These are phyloP conservation scores for Fistularia commersonii DNA, from an alignment of 2,797 vertebrate species.

Conservation along the genomic window DNA sequence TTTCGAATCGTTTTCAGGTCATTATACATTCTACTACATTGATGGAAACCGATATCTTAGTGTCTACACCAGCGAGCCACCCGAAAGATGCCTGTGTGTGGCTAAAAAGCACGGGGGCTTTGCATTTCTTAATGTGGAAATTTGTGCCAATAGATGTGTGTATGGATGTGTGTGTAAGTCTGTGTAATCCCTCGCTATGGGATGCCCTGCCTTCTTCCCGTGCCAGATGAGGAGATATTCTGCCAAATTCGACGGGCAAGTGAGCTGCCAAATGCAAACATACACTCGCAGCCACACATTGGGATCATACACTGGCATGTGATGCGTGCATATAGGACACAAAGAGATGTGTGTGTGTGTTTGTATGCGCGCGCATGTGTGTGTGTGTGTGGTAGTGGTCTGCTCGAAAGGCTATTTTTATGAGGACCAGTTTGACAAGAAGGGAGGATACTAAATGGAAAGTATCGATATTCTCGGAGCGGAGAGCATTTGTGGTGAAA, in stretches of 20 bases:
- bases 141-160: conserved; percentile 31
- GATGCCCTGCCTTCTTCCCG: conserved; percentile 62
- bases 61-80: conserved; percentile 12
- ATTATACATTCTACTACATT: conserved; percentile 28
- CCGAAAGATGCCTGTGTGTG: conserved; percentile 32
- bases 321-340: conserved; percentile 43
- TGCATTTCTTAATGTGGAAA: conserved; percentile 50
- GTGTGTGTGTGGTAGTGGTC: neutral
- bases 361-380: conserved; percentile 1
- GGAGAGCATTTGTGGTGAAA: too few species aligned
- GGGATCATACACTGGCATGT: conserved; percentile 43
- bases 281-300: conserved; percentile 34
- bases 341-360: conserved; percentile 19
- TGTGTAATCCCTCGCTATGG: conserved; percentile 71
- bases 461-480: too few species aligned
- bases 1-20: too few species aligned
- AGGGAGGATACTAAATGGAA: too few species aligned
- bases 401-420: too few species aligned
- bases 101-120: conserved; percentile 27
- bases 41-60: conserved; percentile 19
- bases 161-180: conserved; percentile 50
- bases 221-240: conserved; percentile 71
- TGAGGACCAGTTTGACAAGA: too few species aligned
- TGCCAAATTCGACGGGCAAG: conserved; percentile 64
- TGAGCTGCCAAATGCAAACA: conserved; percentile 52